Base-by-base conservation (phyloP, 2,888 invertebrate species). In the Troglohyphantes excavatus region DNA sequence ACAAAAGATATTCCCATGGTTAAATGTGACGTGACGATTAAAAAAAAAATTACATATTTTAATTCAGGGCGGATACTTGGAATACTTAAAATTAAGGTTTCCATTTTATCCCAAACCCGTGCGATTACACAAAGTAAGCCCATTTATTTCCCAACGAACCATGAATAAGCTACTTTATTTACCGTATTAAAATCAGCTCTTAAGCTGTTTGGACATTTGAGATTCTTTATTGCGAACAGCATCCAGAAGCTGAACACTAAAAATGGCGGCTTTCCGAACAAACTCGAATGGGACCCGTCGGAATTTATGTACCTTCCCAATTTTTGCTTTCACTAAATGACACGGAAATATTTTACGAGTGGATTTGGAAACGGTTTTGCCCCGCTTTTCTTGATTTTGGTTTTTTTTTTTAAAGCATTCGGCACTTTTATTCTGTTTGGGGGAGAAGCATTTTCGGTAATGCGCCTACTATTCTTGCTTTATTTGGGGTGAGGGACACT, bases 321-420 rank as follows among this genome's bases (percentile, higher is more conserved):
- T 85, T 76, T 78, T 53, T 23, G 53, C 76, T 86, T 78, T 78
- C 76, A 70, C 39, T 78, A 68, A 86, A 86, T 86, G 76, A 86
- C 85, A 61, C 78, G 79, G 86, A 86, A 86, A 86, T 86, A 86
- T 79, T 86, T 86, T 86, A 86, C 79, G 86, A 79, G 61, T 72
- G 86, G 86, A 78, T 86, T 79, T 79, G 63, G 79, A 46, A 86
- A 86, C 63, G 63, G 68, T 82, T 65, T 65, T 9, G 23, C 39
- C 9, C 23, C 33, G 6, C 7, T 79, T 79, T 86, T 86, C 59
- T 63, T 39, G 63, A 61, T 63, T 79, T 79, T 2, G 68, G 70
- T 82, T 82, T 61, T 33, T 46, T 84, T 82, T 76, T 78, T 61
- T 53, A 53, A 78, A 72, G 61, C 68, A 86, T 72, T 86, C 79